Base-by-base conservation (phyloP, 2,113 vertebrate species). In the Brevimyrus niger region DNA sequence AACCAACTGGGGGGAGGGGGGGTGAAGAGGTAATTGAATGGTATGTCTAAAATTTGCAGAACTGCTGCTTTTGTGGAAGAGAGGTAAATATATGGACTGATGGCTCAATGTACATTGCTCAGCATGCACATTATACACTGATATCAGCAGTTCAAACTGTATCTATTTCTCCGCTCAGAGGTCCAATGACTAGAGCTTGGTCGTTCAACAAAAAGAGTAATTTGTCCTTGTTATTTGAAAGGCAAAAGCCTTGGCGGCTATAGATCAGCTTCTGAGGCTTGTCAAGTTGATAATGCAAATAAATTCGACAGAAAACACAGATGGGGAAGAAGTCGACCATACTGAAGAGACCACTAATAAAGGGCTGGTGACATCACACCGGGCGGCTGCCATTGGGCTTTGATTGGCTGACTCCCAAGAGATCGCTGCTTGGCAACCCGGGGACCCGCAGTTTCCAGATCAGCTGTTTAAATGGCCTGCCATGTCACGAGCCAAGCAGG, bases 381-480 rank as follows among this genome's bases (percentile, higher is more conserved):
- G 44, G 17, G 82, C 8, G 44, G n/a, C 38, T 84, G 38, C 42
- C 82, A 10, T 42, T 84, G 42, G 82, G 17, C 82, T 84, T 23
- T 84, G 82, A 84, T 46, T 76, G 73, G 73, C 73, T 76, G 42
- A 84, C 82, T 84, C 82, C 82, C 82, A 84, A 47, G 44, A 47
- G 82, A 84, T 47, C n/a, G 82, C 82, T 84, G 82, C 82, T 47
- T 84, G 82, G 82, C 82, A 84, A 84, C 82, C 82, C 47, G 38
- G 38, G 44, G 82, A 46, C 82, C 38, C 44, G 6, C 82, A 44
- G 82, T 84, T 42, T 47, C 42, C 82, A 44, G 38, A 84, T 84
- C 82, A 84, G 82, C 82, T 84, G 82, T 84, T 84, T 84, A 84
- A 84, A 84, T 84, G 44, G 82, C 82, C 82, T 84, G 82, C 82